Evolutionary conservation across 2,797 vertebrate species (phyloP), one percentile per base, ranked within the genome.

Genomic region (Lophius americanus): DNA sequence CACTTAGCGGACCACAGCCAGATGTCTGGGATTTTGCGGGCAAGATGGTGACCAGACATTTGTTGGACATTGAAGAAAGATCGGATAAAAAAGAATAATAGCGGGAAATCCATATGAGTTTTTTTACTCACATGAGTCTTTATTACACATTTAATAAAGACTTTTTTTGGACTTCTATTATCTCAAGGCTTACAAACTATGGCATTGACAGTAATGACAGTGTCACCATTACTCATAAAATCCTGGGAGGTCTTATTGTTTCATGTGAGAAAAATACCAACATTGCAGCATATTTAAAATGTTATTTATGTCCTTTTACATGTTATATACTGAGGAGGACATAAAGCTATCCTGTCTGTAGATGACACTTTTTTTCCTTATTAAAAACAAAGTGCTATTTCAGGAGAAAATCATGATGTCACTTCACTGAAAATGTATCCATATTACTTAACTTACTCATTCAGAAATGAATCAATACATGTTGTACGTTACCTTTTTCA

Each of bases 1-100:
- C 93, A 99, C 49, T 91, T 99, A 1, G 96, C 96, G 1, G 98
- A 99, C 87, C 95, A 99, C 0, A 96, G 89, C 53, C 93, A 97
- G 72, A 93, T 99, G 93, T 97, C 94, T 6, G 98, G 98, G 6
- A 84, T 99, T 66, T 93, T 95, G 82, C 93, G 97, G 60, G 95
- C 97, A 3, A 96, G 97, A 72, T 99, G 98, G 98, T 99, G 85
- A 91, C 57, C 8, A 3, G 32, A 33, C 23, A 10, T 38, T 41
- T 14, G 13, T 9, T 60, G 69, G 66, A 79, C 12, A 39, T 10
- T 57, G 5, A 7, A 9, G 35, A 11, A 0, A 4, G 13, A 75
- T 51, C 43, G 36, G 32, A 50, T 51, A 3, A n/a, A 62, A 10
- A 41, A 54, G 62, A 56, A 41, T 58, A n/a, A 55, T 14, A 11